phyloP scores from a whole-genome alignment of 2,113 vertebrate species.

The Hippocampus comes region DNA sequence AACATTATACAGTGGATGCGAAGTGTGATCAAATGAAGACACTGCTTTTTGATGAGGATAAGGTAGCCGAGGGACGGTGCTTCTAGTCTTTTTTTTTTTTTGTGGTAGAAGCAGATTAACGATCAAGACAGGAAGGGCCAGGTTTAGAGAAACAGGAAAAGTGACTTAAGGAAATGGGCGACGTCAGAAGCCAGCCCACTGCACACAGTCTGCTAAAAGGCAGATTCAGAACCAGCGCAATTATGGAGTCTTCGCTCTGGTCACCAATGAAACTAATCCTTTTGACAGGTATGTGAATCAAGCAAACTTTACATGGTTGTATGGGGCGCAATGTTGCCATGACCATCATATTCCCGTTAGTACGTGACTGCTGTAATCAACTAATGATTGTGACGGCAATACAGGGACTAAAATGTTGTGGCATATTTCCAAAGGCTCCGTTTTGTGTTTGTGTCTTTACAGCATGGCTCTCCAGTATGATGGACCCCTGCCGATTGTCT shows the following conservation, averaged over 20 bases:
- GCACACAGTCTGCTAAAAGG: slow-evolving; percentile 58
- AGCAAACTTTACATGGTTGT: not conserved
- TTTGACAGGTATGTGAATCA: slow-evolving; percentile 71
- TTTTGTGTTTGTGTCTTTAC: slow-evolving; percentile 20
- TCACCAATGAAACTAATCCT: slow-evolving; percentile 76
- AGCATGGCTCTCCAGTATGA: slow-evolving; percentile 75
- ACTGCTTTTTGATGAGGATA: not conserved
- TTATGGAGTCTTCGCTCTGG: slow-evolving; percentile 72
- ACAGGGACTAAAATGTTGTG: not conserved
- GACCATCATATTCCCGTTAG: not conserved
- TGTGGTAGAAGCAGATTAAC: slow-evolving; percentile 70
- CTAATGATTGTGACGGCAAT: not conserved
- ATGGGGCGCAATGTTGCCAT: not conserved
- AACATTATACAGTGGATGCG: not conserved
- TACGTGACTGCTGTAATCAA: not conserved
- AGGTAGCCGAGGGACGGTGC: not conserved
- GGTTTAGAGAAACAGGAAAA: slow-evolving; percentile 79
- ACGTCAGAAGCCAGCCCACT: slow-evolving; percentile 69
- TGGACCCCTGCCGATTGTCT: slow-evolving; percentile 61
- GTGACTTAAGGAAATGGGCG: slow-evolving; percentile 70
- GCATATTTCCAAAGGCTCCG: slow-evolving; percentile 3
- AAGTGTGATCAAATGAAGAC: not conserved
- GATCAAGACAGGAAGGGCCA: slow-evolving; percentile 75
- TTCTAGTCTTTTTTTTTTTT: slow-evolving; percentile 42
- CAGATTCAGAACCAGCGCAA: slow-evolving; percentile 42